Percentiles rank a stretch among this genome's conserved stretches.
These are phyloP conservation scores for Progne subis DNA, from an alignment of 2,113 vertebrate genomes.

Conservation along the genomic window DNA sequence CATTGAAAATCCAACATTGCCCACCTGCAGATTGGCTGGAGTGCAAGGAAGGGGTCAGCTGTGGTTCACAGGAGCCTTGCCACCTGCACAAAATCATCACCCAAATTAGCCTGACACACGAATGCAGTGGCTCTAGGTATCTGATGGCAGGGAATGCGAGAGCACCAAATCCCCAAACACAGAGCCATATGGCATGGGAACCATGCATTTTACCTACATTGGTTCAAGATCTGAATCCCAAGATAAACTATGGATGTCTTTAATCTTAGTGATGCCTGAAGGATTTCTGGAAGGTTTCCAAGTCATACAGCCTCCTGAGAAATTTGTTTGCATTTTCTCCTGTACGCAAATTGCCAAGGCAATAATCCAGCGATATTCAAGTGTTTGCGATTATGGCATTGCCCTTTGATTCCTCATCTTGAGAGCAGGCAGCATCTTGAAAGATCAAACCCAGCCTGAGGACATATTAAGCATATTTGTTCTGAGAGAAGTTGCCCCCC, in stretches of 20 bases:
- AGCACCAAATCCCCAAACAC: neutral
- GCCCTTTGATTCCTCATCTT: neutral
- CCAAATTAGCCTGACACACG: neutral
- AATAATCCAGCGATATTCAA: neutral
- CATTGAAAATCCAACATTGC: neutral
- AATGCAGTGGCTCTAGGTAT: neutral
- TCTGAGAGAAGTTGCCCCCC: neutral
- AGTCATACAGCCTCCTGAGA: neutral
- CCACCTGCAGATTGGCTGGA: neutral
- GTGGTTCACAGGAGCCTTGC: neutral
- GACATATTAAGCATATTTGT: neutral
- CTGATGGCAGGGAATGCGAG: neutral
- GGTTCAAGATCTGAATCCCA: neutral
- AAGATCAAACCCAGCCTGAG: conserved; percentile 1
- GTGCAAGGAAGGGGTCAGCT: neutral
- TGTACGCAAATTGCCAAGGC: neutral
- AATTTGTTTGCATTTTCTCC: conserved; percentile 17
- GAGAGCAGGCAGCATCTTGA: neutral
- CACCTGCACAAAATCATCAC: neutral
- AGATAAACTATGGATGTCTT: neutral
- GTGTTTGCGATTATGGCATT: neutral
- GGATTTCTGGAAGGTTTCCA: conserved; percentile 31
- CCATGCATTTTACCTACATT: neutral
- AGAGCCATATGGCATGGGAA: neutral
- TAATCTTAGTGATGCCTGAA: neutral